Percentiles rank a stretch among this genome's conserved stretches.
Conservation (phyloP, 2,113 vertebrate species). For the Leucoraja erinaceus region DNA sequence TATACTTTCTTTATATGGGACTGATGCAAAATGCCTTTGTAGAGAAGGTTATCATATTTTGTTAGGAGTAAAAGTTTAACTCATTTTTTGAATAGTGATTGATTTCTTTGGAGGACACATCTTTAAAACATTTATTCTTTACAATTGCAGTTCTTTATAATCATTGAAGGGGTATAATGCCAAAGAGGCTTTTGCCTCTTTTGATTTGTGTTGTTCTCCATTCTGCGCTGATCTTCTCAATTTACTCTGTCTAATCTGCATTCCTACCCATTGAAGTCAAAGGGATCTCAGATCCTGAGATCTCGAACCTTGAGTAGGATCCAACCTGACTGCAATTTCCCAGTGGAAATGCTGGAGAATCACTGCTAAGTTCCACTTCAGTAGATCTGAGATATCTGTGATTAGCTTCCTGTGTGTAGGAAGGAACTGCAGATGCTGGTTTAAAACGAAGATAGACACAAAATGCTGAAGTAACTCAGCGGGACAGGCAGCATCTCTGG, state of each 20-base stretch:
- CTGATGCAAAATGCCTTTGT: background rate
- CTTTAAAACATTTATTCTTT: background rate
- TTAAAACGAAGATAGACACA: no score
- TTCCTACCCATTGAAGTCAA: no score
- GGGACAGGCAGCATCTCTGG: no score
- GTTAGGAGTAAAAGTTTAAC: background rate
- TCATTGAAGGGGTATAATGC: background rate
- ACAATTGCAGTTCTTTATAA: background rate
- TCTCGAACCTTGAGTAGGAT: no score
- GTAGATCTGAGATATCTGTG: no score
- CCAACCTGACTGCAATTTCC: no score
- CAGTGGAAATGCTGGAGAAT: no score
- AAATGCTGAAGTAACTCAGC: no score
- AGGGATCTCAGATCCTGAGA: no score
- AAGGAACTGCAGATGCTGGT: no score
- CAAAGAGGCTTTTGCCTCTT: background rate
- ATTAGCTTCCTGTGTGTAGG: no score
- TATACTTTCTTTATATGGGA: background rate
- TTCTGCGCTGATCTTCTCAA: background rate
- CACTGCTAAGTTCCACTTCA: no score
- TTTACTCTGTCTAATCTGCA: background rate
- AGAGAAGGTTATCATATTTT: background rate
- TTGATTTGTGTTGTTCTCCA: background rate
- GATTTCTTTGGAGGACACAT: background rate
- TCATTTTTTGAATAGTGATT: background rate